Conservation (phyloP, 2,888 invertebrate species). For the Dasysyrphus tricinctus region DNA sequence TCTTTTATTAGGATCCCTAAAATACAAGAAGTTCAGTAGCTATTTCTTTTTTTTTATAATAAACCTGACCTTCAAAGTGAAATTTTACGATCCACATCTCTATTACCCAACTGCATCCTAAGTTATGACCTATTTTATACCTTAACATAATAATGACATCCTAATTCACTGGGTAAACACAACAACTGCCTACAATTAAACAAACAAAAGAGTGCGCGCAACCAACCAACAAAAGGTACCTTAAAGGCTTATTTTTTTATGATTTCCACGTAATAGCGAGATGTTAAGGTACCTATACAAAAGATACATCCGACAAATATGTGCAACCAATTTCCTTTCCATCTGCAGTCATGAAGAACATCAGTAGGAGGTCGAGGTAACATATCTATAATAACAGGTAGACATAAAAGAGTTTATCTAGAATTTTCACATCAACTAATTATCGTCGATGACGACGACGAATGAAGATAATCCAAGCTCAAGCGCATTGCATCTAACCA, state of each 20-base stretch:
- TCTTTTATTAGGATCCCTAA: not conserved
- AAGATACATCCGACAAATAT: slow-evolving; percentile 17
- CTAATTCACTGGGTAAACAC: slow-evolving; percentile 62
- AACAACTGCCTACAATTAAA: slow-evolving; percentile 58
- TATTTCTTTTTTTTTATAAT: slow-evolving; percentile 43
- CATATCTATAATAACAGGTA: not conserved
- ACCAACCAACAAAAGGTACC: slow-evolving; percentile 46
- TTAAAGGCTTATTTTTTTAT: slow-evolving; percentile 41
- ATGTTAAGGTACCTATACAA: slow-evolving; percentile 13
- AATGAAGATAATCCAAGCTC: slow-evolving; percentile 41
- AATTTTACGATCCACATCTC: slow-evolving; percentile 44
- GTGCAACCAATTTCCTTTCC: slow-evolving; percentile 10
- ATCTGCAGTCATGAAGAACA: no score
- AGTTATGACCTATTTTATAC: not conserved
- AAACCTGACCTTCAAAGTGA: slow-evolving; percentile 40
- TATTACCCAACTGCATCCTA: not conserved
- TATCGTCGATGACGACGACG: slow-evolving; percentile 47
- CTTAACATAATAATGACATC: slow-evolving; percentile 40
- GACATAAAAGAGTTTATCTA: slow-evolving; percentile 53
- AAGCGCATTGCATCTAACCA: slow-evolving; percentile 30
- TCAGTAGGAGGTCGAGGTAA: not conserved
- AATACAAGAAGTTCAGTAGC: slow-evolving; percentile 36
- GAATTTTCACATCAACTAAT: slow-evolving; percentile 72
- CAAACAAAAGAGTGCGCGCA: slow-evolving; percentile 40
- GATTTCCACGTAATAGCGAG: slow-evolving; percentile 48